Evolutionary conservation across 2,888 invertebrate species (phyloP).

Genomic region (Apamea crenata): DNA sequence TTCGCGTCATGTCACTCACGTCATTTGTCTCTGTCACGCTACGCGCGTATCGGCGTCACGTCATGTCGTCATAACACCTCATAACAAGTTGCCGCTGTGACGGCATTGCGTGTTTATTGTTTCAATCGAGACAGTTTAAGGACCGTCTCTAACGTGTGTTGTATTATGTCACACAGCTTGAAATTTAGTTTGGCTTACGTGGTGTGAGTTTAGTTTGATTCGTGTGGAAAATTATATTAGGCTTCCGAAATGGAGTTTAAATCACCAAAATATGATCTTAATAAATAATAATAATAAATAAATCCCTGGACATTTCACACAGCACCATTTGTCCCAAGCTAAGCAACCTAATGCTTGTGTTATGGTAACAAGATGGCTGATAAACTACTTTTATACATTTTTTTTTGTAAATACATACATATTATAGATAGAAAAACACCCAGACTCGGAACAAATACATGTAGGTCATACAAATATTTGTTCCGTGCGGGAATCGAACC

Average conservation of each 20-base stretch:
- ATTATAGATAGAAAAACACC: no score
- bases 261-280: no score
- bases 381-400: no score
- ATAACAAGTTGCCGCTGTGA: constrained; percentile 55
- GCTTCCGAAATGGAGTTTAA: neutral
- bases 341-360: no score
- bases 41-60: constrained; percentile 58
- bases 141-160: constrained; percentile 21
- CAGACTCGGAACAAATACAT: no score
- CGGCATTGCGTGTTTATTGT: constrained; percentile 58
- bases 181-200: constrained; percentile 24
- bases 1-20: constrained; percentile 54
- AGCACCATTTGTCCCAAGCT: no score
- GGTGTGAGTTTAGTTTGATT: constrained; percentile 17
- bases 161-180: constrained; percentile 40
- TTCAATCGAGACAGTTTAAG: constrained; percentile 56
- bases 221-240: neutral
- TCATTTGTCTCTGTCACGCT: constrained; percentile 65
- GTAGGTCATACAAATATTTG: no score
- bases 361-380: no score
- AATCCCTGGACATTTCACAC: no score
- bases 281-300: no score
- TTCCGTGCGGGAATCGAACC: no score
- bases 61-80: constrained; percentile 58
- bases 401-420: no score